phyloP scores from a whole-genome alignment of 1,140 invertebrate species.

The Drosophila trapezifrons region DNA sequence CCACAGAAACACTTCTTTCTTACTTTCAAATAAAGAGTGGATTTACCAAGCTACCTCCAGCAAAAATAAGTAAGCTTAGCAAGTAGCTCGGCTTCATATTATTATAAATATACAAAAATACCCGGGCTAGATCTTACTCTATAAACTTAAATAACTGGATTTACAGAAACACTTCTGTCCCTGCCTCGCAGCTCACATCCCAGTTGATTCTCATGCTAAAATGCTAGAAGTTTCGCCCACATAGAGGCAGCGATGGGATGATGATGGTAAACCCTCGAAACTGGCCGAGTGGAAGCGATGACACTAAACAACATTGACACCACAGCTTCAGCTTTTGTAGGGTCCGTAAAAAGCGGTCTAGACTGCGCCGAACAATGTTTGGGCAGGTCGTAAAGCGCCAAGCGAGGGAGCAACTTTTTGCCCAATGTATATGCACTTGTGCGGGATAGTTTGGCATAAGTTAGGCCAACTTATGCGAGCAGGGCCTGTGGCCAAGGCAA shows the following conservation, averaged over 20 bases:
- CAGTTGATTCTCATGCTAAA: slow-evolving; percentile 67
- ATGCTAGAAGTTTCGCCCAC: slow-evolving; percentile 31
- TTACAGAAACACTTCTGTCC: slow-evolving; percentile 15
- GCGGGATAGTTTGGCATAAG: slow-evolving; percentile 56
- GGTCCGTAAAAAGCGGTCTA: slow-evolving; percentile 73
- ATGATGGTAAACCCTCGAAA: slow-evolving; percentile 47
- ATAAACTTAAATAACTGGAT: slow-evolving; percentile 37
- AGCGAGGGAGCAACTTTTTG: slow-evolving; percentile 62
- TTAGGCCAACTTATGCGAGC: slow-evolving; percentile 45
- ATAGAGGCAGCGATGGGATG: slow-evolving; percentile 16
- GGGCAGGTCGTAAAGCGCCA: slow-evolving; percentile 63
- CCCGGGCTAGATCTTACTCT: neutral
- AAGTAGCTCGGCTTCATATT: neutral
- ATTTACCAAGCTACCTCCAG: neutral
- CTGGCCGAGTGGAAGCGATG: slow-evolving; percentile 56
- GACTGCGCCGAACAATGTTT: slow-evolving; percentile 50
- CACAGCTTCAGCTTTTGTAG: slow-evolving; percentile 53
- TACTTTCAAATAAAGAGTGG: neutral
- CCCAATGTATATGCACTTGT: slow-evolving; percentile 26
- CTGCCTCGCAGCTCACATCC: slow-evolving; percentile 39
- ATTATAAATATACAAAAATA: neutral
- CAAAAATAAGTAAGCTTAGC: neutral
- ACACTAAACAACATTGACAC: slow-evolving; percentile 78
- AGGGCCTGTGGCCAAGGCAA: slow-evolving; percentile 24
- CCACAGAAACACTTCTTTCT: neutral